Conservation (phyloP, 2,888 invertebrate species). For the Aleiodes leptofemur region DNA sequence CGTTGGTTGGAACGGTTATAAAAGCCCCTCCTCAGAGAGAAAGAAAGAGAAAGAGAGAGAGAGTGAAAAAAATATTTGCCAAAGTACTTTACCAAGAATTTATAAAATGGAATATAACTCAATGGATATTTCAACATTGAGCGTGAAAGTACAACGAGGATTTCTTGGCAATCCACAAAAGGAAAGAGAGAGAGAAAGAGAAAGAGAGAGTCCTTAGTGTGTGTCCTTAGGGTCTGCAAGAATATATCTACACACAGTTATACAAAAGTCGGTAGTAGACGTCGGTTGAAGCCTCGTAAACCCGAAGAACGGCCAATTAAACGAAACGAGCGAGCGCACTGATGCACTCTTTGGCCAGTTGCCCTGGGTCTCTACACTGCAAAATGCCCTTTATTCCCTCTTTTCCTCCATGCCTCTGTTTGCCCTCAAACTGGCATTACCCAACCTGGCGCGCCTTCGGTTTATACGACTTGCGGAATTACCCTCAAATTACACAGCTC, state of each 20-base stretch:
- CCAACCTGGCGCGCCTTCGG: constrained; percentile 59
- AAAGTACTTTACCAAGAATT: constrained; percentile 15
- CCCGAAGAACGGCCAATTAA: constrained; percentile 71
- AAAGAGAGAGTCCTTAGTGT: not conserved
- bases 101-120: constrained; percentile 1
- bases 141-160: not conserved
- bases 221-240: constrained; percentile 13
- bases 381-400: constrained; percentile 40
- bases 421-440: constrained; percentile 14
- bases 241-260: constrained; percentile 9
- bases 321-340: constrained; percentile 67
- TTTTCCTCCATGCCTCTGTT: constrained; percentile 49
- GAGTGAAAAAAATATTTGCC: constrained; percentile 3
- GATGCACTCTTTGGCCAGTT: constrained; percentile 61
- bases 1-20: not conserved
- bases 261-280: constrained; percentile 43
- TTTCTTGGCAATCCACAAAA: constrained; percentile 22
- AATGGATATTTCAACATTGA: constrained; percentile 15
- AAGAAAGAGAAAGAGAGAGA: not conserved
- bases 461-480: constrained; percentile 70
- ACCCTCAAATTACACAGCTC: constrained; percentile 71
- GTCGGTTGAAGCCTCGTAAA: constrained; percentile 70
- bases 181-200: not conserved
- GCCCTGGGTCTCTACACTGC: constrained; percentile 50
- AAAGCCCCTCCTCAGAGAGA: not conserved